Conservation (phyloP, 2,797 vertebrate species). For the Discoglossus pictus region DNA sequence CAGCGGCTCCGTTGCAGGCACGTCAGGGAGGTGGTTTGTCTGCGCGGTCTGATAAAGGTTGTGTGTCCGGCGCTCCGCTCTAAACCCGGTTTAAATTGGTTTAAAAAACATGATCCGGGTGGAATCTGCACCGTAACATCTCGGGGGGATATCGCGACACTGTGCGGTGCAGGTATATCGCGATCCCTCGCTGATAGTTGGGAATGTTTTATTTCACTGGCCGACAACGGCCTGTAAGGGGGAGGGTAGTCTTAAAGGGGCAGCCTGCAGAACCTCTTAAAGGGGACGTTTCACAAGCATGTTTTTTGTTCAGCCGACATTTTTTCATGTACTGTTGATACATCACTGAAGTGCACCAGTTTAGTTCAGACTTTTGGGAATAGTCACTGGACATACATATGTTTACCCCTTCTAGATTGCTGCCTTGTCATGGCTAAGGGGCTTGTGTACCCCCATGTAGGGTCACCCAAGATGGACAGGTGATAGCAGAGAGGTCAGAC, state of each 20-base stretch:
- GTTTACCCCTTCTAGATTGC: too few relatives aligned
- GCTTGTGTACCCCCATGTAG: too few relatives aligned
- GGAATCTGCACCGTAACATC: neutral
- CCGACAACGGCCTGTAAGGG: neutral
- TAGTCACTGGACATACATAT: too few relatives aligned
- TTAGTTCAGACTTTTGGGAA: too few relatives aligned
- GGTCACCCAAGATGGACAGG: too few relatives aligned
- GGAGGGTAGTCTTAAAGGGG: neutral
- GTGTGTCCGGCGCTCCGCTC: constrained; percentile 81
- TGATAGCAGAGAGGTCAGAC: too few relatives aligned
- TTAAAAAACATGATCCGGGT: too few relatives aligned
- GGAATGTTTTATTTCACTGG: neutral
- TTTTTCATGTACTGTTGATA: neutral
- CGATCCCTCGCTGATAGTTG: neutral
- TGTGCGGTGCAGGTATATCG: neutral
- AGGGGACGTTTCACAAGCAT: neutral
- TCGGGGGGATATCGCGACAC: neutral
- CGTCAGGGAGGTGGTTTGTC: constrained; percentile 82
- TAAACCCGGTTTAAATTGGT: neutral
- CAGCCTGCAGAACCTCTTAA: neutral
- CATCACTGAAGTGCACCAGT: too few relatives aligned
- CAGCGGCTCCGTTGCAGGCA: constrained; percentile 61
- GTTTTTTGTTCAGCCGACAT: too few relatives aligned
- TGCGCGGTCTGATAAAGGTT: constrained; percentile 90
- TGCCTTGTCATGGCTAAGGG: too few relatives aligned